phyloP scores from a whole-genome alignment of 37 sponge, comb jelly and placozoan species.

The Theonella swinhoei region DNA sequence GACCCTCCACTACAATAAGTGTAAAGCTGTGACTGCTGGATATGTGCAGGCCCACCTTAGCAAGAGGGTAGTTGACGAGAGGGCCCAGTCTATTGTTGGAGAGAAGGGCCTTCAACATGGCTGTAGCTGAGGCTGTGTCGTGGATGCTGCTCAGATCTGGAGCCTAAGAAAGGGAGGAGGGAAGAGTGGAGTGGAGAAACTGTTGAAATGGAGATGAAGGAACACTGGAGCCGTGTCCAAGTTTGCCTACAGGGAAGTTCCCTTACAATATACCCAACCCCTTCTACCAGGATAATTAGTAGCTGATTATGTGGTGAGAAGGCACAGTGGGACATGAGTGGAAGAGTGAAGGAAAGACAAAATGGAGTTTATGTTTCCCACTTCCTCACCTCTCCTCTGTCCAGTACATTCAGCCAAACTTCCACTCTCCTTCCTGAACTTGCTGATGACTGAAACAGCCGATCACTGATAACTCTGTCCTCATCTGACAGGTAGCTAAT shows the following conservation, averaged over 20 bases:
- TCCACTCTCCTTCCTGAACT: constrained; percentile 6
- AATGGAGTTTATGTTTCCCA: not conserved
- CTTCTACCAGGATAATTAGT: too few species aligned
- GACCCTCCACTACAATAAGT: too few species aligned
- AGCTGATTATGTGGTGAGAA: too few species aligned
- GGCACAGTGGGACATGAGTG: too few species aligned
- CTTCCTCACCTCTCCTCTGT: constrained; percentile 52
- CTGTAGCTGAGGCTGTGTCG: constrained; percentile 32
- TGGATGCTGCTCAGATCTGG: constrained; percentile 36
- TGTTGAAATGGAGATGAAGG: too few species aligned
- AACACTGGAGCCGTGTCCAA: too few species aligned
- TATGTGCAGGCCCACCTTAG: too few species aligned
- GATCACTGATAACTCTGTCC: constrained; percentile 1
- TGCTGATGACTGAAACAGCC: not conserved
- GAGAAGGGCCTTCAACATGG: constrained; percentile 40
- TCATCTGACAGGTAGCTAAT: constrained; percentile 19
- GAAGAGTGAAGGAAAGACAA: not conserved
- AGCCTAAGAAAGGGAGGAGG: constrained; percentile 21
- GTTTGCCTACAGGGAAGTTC: too few species aligned
- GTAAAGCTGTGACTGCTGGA: too few species aligned
- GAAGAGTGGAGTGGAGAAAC: not conserved
- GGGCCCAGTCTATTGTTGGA: constrained; percentile 20
- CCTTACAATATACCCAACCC: too few species aligned
- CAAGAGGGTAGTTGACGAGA: constrained; percentile 36
- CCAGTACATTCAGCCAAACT: constrained; percentile 30